A percentile compares a stretch with the other conserved stretches of the same genome.
Conservation (phyloP, 2,888 invertebrate species). For the Atrina japonica region DNA sequence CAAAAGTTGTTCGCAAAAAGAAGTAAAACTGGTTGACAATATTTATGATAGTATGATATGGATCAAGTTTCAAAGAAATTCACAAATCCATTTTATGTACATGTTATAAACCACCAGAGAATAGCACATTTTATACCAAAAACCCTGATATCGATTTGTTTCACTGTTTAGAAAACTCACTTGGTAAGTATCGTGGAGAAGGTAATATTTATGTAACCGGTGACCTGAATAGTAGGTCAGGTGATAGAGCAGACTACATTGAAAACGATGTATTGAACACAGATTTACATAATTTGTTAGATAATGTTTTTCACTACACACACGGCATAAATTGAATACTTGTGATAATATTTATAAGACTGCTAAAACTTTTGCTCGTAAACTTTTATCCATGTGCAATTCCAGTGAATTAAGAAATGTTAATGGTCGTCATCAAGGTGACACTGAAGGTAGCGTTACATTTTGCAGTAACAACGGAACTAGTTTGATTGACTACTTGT, state of each 20-base stretch:
- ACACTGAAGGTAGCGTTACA: not conserved
- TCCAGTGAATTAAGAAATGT: no score
- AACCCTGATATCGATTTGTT: slow-evolving; percentile 31
- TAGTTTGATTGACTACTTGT: no score
- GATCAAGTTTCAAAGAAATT: slow-evolving; percentile 12
- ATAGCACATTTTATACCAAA: slow-evolving; percentile 16
- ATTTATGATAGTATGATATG: slow-evolving; percentile 33
- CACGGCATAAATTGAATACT: not conserved
- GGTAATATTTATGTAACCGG: slow-evolving; percentile 36
- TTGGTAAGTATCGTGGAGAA: slow-evolving; percentile 17
- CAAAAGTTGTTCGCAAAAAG: not conserved
- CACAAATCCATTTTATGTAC: not conserved
- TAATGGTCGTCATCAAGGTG: slow-evolving; percentile 7
- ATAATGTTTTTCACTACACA: not conserved
- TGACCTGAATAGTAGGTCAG: slow-evolving; percentile 38
- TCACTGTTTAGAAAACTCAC: slow-evolving; percentile 29
- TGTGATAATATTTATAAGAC: no score
- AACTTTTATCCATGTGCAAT: no score
- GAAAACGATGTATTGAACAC: slow-evolving; percentile 11
- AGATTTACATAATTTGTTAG: not conserved
- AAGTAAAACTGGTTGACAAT: slow-evolving; percentile 14
- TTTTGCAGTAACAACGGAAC: no score
- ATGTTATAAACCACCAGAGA: slow-evolving; percentile 25
- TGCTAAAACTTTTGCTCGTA: no score
- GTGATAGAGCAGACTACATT: slow-evolving; percentile 23